Percentiles rank a stretch among this genome's conserved stretches.
phyloP scores from a whole-genome alignment of 2,797 vertebrate species.

The Atherinosoma microstoma region DNA sequence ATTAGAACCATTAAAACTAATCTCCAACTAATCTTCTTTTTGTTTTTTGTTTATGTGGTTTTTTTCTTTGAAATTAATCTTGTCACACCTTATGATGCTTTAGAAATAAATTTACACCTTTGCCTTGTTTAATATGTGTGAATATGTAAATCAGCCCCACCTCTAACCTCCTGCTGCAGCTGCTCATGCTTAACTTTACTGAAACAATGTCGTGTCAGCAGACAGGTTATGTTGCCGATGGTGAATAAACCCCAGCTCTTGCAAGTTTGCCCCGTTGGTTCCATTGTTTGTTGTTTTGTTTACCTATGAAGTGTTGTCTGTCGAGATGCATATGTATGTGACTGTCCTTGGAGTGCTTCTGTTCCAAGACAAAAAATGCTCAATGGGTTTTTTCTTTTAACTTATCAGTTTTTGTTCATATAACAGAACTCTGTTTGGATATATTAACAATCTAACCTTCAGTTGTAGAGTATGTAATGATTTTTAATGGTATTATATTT shows the following conservation, averaged over 20 bases:
- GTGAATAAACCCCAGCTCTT: background rate
- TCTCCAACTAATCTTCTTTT: background rate
- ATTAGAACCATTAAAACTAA: background rate
- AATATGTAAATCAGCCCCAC: background rate
- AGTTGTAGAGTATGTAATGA: background rate
- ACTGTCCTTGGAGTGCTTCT: background rate
- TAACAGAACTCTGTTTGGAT: background rate
- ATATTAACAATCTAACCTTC: background rate
- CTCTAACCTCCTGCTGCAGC: background rate
- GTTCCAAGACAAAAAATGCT: background rate
- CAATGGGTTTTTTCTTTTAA: background rate
- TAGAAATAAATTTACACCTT: background rate
- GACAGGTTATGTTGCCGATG: background rate
- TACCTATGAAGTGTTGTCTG: background rate
- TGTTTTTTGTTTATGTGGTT: background rate
- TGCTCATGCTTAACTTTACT: background rate
- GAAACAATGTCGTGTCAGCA: background rate
- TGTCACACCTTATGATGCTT: background rate
- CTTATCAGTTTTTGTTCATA: background rate
- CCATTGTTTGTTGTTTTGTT: background rate
- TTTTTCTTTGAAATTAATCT: background rate
- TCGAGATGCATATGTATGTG: background rate
- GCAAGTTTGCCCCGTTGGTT: background rate
- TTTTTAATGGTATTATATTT: background rate
- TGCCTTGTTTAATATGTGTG: background rate